Conservation (phyloP, 1,140 invertebrate genomes). For the Drosophila tsacasi region DNA sequence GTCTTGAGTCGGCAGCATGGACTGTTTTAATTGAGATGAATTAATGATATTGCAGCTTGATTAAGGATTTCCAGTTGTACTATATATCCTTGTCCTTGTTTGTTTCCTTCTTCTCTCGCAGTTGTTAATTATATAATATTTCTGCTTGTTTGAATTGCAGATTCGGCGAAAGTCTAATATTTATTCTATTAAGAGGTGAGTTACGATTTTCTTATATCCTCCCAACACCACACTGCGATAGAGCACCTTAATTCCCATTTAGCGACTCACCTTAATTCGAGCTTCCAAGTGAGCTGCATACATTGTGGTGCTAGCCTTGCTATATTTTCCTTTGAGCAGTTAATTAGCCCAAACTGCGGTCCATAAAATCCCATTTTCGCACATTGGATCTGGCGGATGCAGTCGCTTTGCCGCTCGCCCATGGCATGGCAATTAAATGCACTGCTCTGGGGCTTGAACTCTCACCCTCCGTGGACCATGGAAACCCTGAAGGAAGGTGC, state of each 20-base stretch:
- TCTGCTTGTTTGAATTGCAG: constrained; percentile 21
- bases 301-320: neutral
- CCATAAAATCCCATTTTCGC: constrained; percentile 35
- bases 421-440: constrained; percentile 25
- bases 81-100: neutral
- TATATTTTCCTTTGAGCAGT: constrained; percentile 1
- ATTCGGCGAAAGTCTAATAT: neutral
- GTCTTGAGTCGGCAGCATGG: constrained; percentile 16
- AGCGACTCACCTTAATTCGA: neutral
- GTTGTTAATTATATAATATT: constrained; percentile 13
- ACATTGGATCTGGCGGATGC: constrained; percentile 2
- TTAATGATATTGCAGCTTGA: constrained; percentile 39
- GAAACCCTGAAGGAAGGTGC: neutral
- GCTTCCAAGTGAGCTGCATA: neutral
- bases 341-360: constrained; percentile 27
- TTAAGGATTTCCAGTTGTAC: constrained; percentile 21
- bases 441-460: constrained; percentile 15
- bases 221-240: neutral
- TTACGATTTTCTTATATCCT: neutral
- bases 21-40: constrained; percentile 38
- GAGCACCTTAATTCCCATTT: neutral
- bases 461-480: neutral
- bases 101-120: neutral
- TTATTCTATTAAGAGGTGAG: constrained; percentile 15
- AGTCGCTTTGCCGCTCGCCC: neutral